Base-by-base conservation (phyloP, 2,888 invertebrate genomes). In the Taenaris catops region DNA sequence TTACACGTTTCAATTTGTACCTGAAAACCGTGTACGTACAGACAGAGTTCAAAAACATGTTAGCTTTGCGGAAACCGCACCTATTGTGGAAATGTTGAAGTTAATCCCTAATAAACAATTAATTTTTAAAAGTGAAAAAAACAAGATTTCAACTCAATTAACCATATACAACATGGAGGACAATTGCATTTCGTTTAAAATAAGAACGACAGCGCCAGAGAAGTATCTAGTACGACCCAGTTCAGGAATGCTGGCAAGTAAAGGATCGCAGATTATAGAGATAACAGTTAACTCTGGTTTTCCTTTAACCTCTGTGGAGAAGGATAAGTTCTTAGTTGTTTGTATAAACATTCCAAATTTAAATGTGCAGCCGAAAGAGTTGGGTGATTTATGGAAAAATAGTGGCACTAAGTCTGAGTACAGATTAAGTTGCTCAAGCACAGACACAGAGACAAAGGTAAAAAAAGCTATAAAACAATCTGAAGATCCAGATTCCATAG, bases 181-280 rank as follows among this genome's bases (percentile, higher is more conserved):
- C 2, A 46, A 44, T 8, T 21, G 49, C 4, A 38, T 66, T 4
- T 59, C 57, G 38, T 83, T 76, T 34, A 71, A 96, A 94, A 92
- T 97, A 49, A 95, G 96, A 81, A 96, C 96, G 2, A 97, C 96
- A 6, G 92, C 96, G 0, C 96, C 96, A 0, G 95, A 96, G 58
- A 96, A 95, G 64, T 96, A 95, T 74, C 88, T 94, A 34, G 96
- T 97, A 4, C 90, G 94, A 32, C 96, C 96, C 0, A 94, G 93
- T 48, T 89, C 91, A 2, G 96, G 96, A 2, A 70, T 90, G 34
- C 70, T 96, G 29, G 69, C 79, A 9, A 89, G 91, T 4, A 89
- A 90, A 21, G 88, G 88, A 11, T 76, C 78, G 4, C 83, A 89
- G 8, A 78, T 78, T 2, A 89, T 96, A 2, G 88, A 84, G 31